Conservation (phyloP, 2,113 vertebrate species). For the Pedionomus torquatus region DNA sequence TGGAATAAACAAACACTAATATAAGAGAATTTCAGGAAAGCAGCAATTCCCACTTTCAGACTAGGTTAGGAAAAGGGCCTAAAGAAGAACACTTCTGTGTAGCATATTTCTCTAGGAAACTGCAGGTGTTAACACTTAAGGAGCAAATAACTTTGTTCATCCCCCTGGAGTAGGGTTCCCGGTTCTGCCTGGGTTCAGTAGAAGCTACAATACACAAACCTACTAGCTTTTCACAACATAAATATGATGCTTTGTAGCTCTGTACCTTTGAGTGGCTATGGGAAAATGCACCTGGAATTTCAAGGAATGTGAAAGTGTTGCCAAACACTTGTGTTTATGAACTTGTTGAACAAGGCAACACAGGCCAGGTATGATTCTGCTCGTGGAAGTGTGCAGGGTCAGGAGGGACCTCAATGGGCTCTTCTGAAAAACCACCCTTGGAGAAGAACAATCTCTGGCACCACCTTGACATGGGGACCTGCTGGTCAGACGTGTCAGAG, state of each 20-base stretch:
- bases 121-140: not conserved
- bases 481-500: not conserved
- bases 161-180: not conserved
- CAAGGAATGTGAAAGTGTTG: not conserved
- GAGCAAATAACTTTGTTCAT: not conserved
- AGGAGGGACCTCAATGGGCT: not conserved
- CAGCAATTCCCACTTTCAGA: not conserved
- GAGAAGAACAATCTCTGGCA: not conserved
- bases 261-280: not conserved
- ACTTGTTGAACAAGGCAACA: not conserved
- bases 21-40: not conserved
- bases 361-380: not conserved
- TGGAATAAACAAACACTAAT: not conserved
- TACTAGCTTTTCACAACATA: not conserved
- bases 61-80: not conserved
- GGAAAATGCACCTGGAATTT: not conserved
- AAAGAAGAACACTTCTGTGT: not conserved
- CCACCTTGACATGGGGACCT: accelerated
- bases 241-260: not conserved
- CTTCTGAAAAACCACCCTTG: not conserved
- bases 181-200: not conserved
- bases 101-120: not conserved
- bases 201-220: not conserved
- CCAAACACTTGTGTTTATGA: not conserved
- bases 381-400: too few relatives aligned